These are phyloP conservation scores for Loris lydekkerianus DNA, from an alignment of 2,797 vertebrate species.

Conservation along the genomic window DNA sequence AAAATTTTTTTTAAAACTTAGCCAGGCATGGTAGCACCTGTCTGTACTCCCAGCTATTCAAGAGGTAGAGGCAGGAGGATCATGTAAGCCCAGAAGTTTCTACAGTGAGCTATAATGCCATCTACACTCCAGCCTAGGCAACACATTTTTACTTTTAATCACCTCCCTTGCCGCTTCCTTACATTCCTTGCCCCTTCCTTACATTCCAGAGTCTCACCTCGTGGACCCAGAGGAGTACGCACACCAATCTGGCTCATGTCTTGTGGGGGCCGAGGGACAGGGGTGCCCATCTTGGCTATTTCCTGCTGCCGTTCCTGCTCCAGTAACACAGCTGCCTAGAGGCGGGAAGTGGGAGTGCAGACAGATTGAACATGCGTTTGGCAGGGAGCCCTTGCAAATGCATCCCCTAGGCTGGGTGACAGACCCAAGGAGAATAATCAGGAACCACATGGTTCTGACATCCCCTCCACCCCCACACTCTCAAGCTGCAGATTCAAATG, in stretches of 20 bases:
- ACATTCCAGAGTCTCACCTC: slow-evolving; percentile 80
- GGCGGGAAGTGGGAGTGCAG: not conserved
- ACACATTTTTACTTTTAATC: not conserved
- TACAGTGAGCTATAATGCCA: not conserved
- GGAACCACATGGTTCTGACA: not conserved
- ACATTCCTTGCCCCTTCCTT: not conserved
- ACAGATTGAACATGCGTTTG: not conserved
- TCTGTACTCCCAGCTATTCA: not conserved
- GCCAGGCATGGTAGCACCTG: not conserved
- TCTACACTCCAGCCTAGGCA: not conserved
- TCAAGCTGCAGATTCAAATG: not conserved
- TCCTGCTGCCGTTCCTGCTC: slow-evolving; percentile 95
- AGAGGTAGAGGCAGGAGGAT: not conserved
- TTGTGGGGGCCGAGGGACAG: slow-evolving; percentile 82
- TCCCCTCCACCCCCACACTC: not conserved
- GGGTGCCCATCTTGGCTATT: slow-evolving; percentile 89
- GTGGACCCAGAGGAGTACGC: slow-evolving; percentile 85
- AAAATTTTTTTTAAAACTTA: not conserved
- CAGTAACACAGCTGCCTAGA: slow-evolving; percentile 92
- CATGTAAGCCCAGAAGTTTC: not conserved
- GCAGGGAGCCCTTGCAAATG: not conserved
- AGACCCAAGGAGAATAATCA: not conserved
- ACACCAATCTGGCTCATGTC: slow-evolving; percentile 81
- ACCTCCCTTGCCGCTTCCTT: not conserved
- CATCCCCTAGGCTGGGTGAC: not conserved